Evolutionary conservation across 1,140 invertebrate species (phyloP).

Genomic region (Palaemon carinicauda): DNA sequence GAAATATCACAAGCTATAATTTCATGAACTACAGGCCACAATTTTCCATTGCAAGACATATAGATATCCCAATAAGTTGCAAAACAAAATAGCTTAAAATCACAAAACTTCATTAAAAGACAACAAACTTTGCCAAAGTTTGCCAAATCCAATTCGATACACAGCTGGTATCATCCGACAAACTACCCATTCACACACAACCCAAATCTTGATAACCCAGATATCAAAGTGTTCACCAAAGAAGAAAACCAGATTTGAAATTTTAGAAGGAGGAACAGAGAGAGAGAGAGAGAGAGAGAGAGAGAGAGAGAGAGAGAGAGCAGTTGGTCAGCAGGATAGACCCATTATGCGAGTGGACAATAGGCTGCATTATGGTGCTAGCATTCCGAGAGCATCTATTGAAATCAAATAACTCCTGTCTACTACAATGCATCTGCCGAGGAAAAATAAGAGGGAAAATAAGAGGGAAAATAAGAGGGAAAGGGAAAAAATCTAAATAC

Average conservation of each 20-base stretch:
- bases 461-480: conserved; percentile 9
- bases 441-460: conserved; percentile 9
- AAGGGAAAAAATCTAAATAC: background rate
- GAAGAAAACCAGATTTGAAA: background rate
- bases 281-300: conserved; percentile 2
- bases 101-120: no score
- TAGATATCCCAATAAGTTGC: no score
- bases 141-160: no score
- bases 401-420: conserved; percentile 28
- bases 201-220: background rate
- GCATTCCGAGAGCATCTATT: conserved; percentile 26
- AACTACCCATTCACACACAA: background rate
- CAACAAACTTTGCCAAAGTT: no score
- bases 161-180: no score
- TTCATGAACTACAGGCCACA: no score
- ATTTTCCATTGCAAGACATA: no score
- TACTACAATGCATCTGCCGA: conserved; percentile 15
- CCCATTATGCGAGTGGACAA: conserved; percentile 27
- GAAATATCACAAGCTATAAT: no score
- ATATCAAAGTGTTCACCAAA: background rate
- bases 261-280: background rate
- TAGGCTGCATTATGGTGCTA: conserved; percentile 27
- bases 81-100: no score
- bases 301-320: conserved; percentile 15
- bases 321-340: background rate